Evolutionary conservation across 2,113 vertebrate genomes (phyloP).

Genomic region (Mugil cephalus): DNA sequence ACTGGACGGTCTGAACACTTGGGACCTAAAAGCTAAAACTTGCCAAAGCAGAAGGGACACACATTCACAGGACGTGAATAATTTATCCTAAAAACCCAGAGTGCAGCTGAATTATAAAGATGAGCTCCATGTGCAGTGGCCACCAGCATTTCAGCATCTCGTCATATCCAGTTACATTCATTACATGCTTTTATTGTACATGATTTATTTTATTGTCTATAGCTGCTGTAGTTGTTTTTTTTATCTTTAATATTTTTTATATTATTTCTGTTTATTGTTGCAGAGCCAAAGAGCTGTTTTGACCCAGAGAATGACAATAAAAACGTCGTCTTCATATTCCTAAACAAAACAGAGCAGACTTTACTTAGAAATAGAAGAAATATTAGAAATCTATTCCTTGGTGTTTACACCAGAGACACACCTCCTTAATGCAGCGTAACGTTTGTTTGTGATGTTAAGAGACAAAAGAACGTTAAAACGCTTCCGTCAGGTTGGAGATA

Average conservation of each 20-base stretch:
- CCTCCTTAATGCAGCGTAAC: neutral
- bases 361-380: slow-evolving; percentile 12
- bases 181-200: too few relatives aligned
- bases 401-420: slow-evolving; percentile 27
- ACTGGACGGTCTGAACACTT: neutral
- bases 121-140: neutral
- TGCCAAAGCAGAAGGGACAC: slow-evolving; percentile 12
- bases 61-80: slow-evolving; percentile 16
- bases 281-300: too few relatives aligned
- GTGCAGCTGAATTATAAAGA: slow-evolving; percentile 26
- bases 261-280: too few relatives aligned
- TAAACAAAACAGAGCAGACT: neutral
- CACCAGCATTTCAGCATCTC: too few relatives aligned
- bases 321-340: too few relatives aligned
- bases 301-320: too few relatives aligned
- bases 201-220: too few relatives aligned
- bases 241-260: too few relatives aligned
- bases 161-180: too few relatives aligned
- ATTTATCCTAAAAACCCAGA: slow-evolving; percentile 37
- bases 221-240: too few relatives aligned
- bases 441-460: neutral
- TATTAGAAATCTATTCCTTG: neutral
- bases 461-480: neutral
- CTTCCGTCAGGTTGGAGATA: slow-evolving; percentile 4
- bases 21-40: slow-evolving; percentile 42